These are phyloP conservation scores for Sesia apiformis DNA, from an alignment of 2,888 invertebrate species.

Conservation along the genomic window DNA sequence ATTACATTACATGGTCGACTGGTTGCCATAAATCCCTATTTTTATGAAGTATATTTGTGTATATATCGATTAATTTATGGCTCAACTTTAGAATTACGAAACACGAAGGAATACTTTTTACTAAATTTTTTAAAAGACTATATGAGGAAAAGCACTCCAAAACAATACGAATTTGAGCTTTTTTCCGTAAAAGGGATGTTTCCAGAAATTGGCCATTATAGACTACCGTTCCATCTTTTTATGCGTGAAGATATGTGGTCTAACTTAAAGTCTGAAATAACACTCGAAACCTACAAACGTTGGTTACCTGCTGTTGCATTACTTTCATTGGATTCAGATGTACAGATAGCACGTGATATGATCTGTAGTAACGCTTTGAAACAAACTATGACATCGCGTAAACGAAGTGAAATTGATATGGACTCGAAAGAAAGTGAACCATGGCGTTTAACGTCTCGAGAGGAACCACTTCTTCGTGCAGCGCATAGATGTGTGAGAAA, in stretches of 20 bases:
- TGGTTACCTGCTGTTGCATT: slow-evolving; percentile 61
- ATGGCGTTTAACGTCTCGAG: slow-evolving; percentile 54
- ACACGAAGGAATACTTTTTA: slow-evolving; percentile 54
- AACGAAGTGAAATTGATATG: slow-evolving; percentile 32
- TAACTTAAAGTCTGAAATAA: slow-evolving; percentile 67
- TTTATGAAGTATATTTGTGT: slow-evolving; percentile 61
- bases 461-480: slow-evolving; percentile 58
- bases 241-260: slow-evolving; percentile 68
- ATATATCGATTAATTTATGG: slow-evolving; percentile 53
- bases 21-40: slow-evolving; percentile 62
- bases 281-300: slow-evolving; percentile 61
- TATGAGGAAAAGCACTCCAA: slow-evolving; percentile 51
- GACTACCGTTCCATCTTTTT: slow-evolving; percentile 65
- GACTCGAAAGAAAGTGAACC: slow-evolving; percentile 45
- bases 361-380: slow-evolving; percentile 69
- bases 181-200: slow-evolving; percentile 68
- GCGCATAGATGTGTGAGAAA: slow-evolving; percentile 64
- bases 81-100: slow-evolving; percentile 30
- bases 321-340: slow-evolving; percentile 50
- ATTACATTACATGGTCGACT: slow-evolving; percentile 54
- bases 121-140: slow-evolving; percentile 61
- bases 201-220: slow-evolving; percentile 64
- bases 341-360: slow-evolving; percentile 67
- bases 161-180: slow-evolving; percentile 64
- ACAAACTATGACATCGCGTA: slow-evolving; percentile 67